Percentiles rank a stretch among this genome's conserved stretches.
Conservation (phyloP, 2,888 invertebrate species). For the Polia nebulosa region DNA sequence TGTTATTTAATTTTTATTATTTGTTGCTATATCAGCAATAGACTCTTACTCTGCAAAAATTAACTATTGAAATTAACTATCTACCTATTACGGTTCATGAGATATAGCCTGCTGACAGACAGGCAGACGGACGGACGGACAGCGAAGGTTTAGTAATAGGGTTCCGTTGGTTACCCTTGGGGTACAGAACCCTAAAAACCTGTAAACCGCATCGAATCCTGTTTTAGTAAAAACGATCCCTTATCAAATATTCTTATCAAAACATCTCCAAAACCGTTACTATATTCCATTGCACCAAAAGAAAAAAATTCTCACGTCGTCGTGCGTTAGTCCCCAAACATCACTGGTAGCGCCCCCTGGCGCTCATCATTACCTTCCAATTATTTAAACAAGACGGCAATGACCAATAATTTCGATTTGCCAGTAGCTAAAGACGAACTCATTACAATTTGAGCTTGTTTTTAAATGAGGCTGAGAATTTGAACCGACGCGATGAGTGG, state of each 20-base stretch:
- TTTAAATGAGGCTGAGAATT: conserved; percentile 7
- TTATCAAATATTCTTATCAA: conserved; percentile 8
- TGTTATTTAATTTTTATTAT: too few species aligned
- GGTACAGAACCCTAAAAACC: too few species aligned
- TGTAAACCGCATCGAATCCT: background rate
- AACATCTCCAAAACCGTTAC: conserved; percentile 1
- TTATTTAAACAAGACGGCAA: conserved; percentile 79
- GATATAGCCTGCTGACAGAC: too few species aligned
- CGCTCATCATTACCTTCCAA: conserved; percentile 73
- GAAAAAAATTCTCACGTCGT: background rate
- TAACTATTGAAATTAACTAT: too few species aligned
- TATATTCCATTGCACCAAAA: conserved; percentile 7
- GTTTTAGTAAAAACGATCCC: background rate
- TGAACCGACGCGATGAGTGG: too few species aligned
- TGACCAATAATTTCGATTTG: conserved; percentile 59
- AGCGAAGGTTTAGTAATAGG: too few species aligned
- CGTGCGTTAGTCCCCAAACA: conserved; percentile 9
- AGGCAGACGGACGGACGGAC: too few species aligned
- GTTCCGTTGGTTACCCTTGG: too few species aligned
- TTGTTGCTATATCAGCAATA: too few species aligned
- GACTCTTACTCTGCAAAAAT: too few species aligned
- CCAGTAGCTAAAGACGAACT: conserved; percentile 60
- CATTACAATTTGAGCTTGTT: conserved; percentile 30
- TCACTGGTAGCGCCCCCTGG: conserved; percentile 54
- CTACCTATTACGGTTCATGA: too few species aligned